These are phyloP conservation scores for Aspidoscelis tigris DNA, from an alignment of 2,113 vertebrate genomes.

Conservation along the genomic window DNA sequence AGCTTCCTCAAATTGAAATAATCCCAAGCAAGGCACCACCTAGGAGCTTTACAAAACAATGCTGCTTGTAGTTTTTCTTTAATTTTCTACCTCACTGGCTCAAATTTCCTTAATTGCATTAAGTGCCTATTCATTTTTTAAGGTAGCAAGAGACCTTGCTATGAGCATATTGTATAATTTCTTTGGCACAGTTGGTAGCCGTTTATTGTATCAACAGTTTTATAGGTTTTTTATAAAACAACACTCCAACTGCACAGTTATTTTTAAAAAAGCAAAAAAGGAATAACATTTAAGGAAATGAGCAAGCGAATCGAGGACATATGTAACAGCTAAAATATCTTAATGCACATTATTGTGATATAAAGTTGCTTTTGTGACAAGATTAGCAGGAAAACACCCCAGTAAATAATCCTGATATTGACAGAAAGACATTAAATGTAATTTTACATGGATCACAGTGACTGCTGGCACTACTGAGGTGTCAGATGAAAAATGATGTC, in stretches of 20 bases:
- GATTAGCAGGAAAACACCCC: neutral
- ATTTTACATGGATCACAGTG: neutral
- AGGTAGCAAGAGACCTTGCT: neutral
- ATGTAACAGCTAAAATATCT: neutral
- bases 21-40: neutral
- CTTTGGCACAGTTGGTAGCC: neutral
- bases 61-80: slow-evolving; percentile 30
- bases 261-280: slow-evolving; percentile 5
- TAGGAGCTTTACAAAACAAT: slow-evolving; percentile 15
- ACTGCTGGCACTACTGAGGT: neutral
- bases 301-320: neutral
- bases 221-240: neutral
- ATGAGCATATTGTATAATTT: neutral
- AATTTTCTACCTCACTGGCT: slow-evolving; percentile 26
- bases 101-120: neutral
- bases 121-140: neutral
- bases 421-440: neutral
- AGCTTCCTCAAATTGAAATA: neutral
- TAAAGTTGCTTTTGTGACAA: neutral
- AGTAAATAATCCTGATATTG: neutral
- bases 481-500: neutral
- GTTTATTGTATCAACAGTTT: neutral
- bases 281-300: neutral
- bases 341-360: neutral
- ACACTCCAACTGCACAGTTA: neutral